These are phyloP conservation scores for Eira barbara DNA, from an alignment of 2,113 vertebrate genomes.

Conservation along the genomic window DNA sequence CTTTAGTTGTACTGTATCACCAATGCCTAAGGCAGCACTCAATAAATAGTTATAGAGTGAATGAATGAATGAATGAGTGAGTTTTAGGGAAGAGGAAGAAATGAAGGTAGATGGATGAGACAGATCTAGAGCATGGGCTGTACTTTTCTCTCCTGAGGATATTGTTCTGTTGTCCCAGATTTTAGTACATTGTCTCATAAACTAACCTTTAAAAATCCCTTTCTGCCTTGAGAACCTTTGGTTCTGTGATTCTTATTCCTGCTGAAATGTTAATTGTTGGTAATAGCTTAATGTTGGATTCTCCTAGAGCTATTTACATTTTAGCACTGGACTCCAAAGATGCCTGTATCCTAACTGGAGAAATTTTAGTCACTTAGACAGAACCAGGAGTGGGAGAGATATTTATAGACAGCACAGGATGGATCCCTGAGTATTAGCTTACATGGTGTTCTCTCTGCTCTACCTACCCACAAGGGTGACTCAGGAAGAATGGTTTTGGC, in stretches of 20 bases:
- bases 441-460: not conserved
- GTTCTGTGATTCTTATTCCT: slow-evolving; percentile 15
- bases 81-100: not conserved
- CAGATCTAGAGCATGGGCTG: not conserved
- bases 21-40: not conserved
- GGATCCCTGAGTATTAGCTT: not conserved
- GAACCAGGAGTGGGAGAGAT: not conserved
- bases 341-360: not conserved
- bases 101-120: not conserved
- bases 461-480: not conserved
- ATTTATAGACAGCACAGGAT: not conserved
- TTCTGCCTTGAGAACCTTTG: not conserved
- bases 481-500: not conserved
- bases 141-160: not conserved
- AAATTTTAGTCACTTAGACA: not conserved
- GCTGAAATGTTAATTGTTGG: slow-evolving; percentile 37
- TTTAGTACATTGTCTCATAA: not conserved
- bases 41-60: not conserved
- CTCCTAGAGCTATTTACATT: slow-evolving; percentile 20
- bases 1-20: not conserved
- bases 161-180: not conserved
- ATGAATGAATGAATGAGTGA: not conserved
- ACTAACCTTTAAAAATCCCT: slow-evolving; percentile 14
- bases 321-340: not conserved
- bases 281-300: slow-evolving; percentile 35